Conservation (phyloP, 1,140 invertebrate species). For the Magallana angulata region DNA sequence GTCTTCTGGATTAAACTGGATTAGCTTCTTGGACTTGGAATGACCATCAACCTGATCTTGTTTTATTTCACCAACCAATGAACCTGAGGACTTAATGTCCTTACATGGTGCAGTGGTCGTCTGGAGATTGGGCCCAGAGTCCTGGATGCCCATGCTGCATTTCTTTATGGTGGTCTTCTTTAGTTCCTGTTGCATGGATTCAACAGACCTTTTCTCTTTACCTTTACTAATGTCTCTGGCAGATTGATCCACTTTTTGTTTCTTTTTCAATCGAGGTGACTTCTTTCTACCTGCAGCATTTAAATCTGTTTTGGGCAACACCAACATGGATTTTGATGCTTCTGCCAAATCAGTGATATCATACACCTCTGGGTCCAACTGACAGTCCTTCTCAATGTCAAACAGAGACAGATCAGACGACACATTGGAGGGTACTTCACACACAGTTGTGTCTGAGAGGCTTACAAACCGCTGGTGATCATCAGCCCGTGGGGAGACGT, state of each 20-base stretch:
- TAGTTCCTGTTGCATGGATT: neutral
- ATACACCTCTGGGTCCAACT: conserved; percentile 6
- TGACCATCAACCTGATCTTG: neutral
- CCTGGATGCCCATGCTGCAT: too few species aligned
- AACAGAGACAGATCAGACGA: conserved; percentile 37
- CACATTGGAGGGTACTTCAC: neutral
- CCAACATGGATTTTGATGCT: neutral
- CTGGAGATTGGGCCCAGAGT: neutral
- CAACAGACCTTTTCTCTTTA: neutral
- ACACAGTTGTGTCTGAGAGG: neutral
- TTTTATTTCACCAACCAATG: neutral
- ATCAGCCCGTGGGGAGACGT: neutral
- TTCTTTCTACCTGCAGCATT: neutral
- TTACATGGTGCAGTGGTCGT: neutral
- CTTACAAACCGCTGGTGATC: neutral
- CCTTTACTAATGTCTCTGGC: neutral
- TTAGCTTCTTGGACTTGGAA: neutral
- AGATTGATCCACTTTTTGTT: neutral
- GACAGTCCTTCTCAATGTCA: conserved; percentile 50
- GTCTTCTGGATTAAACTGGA: conserved; percentile 10
- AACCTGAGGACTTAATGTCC: neutral
- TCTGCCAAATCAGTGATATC: conserved; percentile 36
- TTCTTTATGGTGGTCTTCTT: neutral
- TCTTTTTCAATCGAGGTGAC: conserved; percentile 11
- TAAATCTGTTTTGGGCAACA: neutral